phyloP scores from a whole-genome alignment of 2,888 invertebrate species.

The Latrodectus hesperus region DNA sequence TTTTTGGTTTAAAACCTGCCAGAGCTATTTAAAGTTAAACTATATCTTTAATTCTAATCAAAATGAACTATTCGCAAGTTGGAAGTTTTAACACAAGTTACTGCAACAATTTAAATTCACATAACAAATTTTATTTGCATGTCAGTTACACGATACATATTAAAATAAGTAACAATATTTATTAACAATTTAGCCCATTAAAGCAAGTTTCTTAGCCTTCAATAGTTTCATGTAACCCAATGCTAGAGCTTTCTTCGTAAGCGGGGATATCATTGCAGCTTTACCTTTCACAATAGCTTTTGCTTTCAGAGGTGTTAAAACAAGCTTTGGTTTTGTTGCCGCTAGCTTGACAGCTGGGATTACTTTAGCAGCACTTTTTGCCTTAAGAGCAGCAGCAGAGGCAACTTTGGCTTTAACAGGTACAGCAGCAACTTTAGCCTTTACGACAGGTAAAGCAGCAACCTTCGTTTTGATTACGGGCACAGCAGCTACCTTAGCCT shows the following conservation, averaged over 20 bases:
- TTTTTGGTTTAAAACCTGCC: too few relatives aligned
- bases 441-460: slow-evolving; percentile 9
- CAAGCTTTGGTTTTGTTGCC: slow-evolving; percentile 18
- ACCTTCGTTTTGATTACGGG: slow-evolving; percentile 2
- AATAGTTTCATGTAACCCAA: slow-evolving; percentile 50
- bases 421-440: slow-evolving; percentile 17
- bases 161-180: neutral
- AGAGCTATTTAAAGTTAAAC: too few relatives aligned
- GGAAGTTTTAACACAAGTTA: neutral
- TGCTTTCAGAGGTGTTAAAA: neutral
- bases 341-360: slow-evolving; percentile 13
- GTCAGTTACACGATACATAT: neutral
- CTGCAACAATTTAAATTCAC: neutral
- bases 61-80: too few relatives aligned
- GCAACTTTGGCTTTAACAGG: slow-evolving; percentile 16
- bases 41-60: too few relatives aligned
- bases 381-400: slow-evolving; percentile 19
- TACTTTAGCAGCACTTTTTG: neutral
- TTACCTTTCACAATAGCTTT: slow-evolving; percentile 1
- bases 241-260: slow-evolving; percentile 63
- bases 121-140: neutral
- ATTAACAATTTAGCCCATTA: slow-evolving; percentile 39
- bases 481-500: slow-evolving; percentile 1
- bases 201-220: slow-evolving; percentile 55
- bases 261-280: slow-evolving; percentile 46